Percentiles rank a stretch among this genome's conserved stretches.
These are phyloP conservation scores for Mythimna pallens DNA, from an alignment of 2,888 invertebrate species.

Conservation along the genomic window DNA sequence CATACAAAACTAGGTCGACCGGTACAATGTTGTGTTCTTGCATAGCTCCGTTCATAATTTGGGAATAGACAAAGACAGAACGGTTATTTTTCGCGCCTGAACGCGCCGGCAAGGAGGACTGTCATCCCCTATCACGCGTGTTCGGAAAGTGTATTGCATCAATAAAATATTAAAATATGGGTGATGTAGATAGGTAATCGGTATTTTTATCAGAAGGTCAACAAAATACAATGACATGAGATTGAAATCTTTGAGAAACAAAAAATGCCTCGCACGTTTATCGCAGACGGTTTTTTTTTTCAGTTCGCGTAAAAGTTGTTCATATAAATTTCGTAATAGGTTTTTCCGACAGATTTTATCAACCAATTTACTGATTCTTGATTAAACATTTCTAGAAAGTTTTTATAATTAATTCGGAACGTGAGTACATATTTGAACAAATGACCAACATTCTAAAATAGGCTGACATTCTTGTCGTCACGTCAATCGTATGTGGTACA, in stretches of 20 bases:
- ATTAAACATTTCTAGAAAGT: slow-evolving; percentile 25
- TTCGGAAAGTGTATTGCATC: slow-evolving; percentile 6
- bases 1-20: slow-evolving; percentile 53
- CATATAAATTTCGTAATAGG: neutral
- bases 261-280: slow-evolving; percentile 20
- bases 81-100: slow-evolving; percentile 73
- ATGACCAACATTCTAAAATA: slow-evolving; percentile 33
- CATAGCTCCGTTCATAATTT: slow-evolving; percentile 76
- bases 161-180: slow-evolving; percentile 2
- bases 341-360: slow-evolving; percentile 1
- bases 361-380: neutral
- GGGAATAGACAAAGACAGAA: slow-evolving; percentile 69
- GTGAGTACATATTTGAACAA: slow-evolving; percentile 11
- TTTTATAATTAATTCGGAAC: neutral
- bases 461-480: slow-evolving; percentile 1
- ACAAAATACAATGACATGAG: slow-evolving; percentile 35
- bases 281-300: slow-evolving; percentile 30
- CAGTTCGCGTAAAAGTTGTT: neutral
- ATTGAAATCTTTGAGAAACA: slow-evolving; percentile 14
- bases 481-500: slow-evolving; percentile 45
- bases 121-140: slow-evolving; percentile 61
- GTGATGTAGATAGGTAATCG: slow-evolving; percentile 8
- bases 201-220: slow-evolving; percentile 43
- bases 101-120: slow-evolving; percentile 62
- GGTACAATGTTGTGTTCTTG: slow-evolving; percentile 67